These are phyloP conservation scores for Sternotherus odoratus DNA, from an alignment of 2,797 vertebrate genomes.

Conservation along the genomic window DNA sequence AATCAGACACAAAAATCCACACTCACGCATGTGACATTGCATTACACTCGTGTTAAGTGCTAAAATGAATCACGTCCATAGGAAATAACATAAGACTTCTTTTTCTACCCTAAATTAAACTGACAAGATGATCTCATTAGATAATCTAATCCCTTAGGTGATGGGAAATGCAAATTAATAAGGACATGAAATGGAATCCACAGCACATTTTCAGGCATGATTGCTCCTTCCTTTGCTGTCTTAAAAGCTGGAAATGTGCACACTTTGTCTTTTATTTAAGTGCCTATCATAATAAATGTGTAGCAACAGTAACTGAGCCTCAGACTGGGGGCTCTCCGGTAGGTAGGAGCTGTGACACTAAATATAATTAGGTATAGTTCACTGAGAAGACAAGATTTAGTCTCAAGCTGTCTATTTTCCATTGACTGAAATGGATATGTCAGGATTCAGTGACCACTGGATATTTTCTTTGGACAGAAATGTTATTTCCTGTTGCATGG, in stretches of 20 bases:
- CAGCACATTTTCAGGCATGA: not conserved
- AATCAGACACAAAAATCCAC: not conserved
- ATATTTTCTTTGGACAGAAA: not conserved
- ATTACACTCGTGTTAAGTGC: not conserved
- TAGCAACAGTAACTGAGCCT: conserved; percentile 19
- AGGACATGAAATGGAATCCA: conserved; percentile 21
- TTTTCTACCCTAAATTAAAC: not conserved
- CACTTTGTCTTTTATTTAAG: not conserved
- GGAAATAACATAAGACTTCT: not conserved
- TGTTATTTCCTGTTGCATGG: not conserved
- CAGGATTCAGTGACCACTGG: not conserved
- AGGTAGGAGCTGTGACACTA: conserved; percentile 18
- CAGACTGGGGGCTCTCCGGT: not conserved
- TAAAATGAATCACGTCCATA: not conserved
- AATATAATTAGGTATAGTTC: conserved; percentile 14
- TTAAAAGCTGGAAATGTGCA: not conserved
- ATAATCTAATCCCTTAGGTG: not conserved
- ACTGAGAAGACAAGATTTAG: not conserved
- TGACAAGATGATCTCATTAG: conserved; percentile 12
- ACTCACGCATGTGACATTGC: not conserved
- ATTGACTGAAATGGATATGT: not conserved
- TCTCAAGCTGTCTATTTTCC: not conserved
- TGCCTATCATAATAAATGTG: not conserved
- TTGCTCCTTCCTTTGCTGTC: not conserved
- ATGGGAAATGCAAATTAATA: conserved; percentile 11